Evolutionary conservation across 2,113 vertebrate species (phyloP).

Genomic region (Ictalurus furcatus): DNA sequence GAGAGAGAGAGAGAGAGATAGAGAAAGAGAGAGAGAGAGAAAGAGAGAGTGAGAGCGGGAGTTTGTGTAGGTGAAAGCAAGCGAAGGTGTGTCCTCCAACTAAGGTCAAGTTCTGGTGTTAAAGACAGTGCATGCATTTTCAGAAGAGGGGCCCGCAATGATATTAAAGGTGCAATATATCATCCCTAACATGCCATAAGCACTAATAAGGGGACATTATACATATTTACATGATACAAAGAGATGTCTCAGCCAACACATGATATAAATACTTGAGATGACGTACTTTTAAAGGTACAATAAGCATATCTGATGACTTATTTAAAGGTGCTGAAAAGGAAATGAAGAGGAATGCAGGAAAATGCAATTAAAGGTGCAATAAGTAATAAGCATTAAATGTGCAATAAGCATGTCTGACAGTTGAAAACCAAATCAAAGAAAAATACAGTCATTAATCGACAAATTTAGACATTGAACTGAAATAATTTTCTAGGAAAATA

Average conservation of each 20-base stretch:
- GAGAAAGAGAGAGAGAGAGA: slow-evolving; percentile 19
- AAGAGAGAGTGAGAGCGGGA: slow-evolving; percentile 19
- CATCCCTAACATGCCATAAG: not conserved
- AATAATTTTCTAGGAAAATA: not conserved
- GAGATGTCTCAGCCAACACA: not conserved
- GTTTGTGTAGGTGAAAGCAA: slow-evolving; percentile 15
- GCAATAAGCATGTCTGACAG: not conserved
- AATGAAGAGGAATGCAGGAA: not conserved
- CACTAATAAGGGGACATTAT: not conserved
- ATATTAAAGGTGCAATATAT: slow-evolving; percentile 13
- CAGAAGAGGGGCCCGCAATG: not conserved
- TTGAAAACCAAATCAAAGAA: no score
- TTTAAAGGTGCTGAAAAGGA: not conserved
- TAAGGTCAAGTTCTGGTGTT: slow-evolving; percentile 1
- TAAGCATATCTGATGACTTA: not conserved
- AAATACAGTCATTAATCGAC: not conserved
- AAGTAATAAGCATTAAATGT: not conserved
- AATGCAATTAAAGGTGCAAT: not conserved
- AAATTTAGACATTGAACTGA: not conserved
- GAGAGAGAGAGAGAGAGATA: slow-evolving; percentile 14
- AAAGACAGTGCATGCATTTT: slow-evolving; percentile 21
- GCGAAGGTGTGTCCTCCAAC: slow-evolving; percentile 33
- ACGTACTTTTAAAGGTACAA: not conserved
- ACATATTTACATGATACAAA: not conserved
- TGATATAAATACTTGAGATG: not conserved